Conservation (phyloP, 2,797 vertebrate species). For the Podarcis siculus region DNA sequence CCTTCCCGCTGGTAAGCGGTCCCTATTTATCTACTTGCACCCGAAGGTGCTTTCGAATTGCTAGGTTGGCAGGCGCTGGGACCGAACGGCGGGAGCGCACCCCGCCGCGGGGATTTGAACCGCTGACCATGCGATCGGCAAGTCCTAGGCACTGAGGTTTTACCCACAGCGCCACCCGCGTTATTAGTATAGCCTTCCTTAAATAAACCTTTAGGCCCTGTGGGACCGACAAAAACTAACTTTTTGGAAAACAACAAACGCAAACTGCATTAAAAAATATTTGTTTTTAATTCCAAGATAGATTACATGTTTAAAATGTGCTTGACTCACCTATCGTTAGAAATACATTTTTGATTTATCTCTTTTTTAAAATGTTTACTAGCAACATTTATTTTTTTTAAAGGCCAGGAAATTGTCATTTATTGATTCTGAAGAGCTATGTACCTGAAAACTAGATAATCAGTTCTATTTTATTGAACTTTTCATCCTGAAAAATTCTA, state of each 20-base stretch:
- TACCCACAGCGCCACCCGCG: too few relatives aligned
- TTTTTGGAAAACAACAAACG: not conserved
- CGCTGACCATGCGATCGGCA: too few relatives aligned
- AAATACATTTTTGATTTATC: constrained; percentile 11
- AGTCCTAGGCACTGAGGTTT: too few relatives aligned
- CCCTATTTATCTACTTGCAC: too few relatives aligned
- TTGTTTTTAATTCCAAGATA: not conserved
- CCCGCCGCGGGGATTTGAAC: too few relatives aligned
- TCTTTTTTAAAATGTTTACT: constrained; percentile 34
- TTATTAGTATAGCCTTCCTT: not conserved
- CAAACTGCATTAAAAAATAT: not conserved
- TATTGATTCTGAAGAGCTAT: constrained; percentile 40
- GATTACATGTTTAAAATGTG: constrained; percentile 14
- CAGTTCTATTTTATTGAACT: constrained; percentile 27
- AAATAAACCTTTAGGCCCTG: not conserved
- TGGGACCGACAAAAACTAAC: not conserved
- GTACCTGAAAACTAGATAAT: constrained; percentile 42
- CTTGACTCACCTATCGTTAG: not conserved
- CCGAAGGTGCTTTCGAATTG: too few relatives aligned
- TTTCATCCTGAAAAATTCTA: constrained; percentile 41
- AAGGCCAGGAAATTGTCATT: constrained; percentile 31
- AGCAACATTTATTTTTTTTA: constrained; percentile 27
- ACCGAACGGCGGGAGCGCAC: too few relatives aligned
- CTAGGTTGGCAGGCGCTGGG: too few relatives aligned
- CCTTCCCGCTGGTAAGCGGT: too few relatives aligned